Percentiles rank a stretch among this genome's conserved stretches.
These are phyloP conservation scores for Cotesia typhae DNA, from an alignment of 1,140 invertebrate species.

Conservation along the genomic window DNA sequence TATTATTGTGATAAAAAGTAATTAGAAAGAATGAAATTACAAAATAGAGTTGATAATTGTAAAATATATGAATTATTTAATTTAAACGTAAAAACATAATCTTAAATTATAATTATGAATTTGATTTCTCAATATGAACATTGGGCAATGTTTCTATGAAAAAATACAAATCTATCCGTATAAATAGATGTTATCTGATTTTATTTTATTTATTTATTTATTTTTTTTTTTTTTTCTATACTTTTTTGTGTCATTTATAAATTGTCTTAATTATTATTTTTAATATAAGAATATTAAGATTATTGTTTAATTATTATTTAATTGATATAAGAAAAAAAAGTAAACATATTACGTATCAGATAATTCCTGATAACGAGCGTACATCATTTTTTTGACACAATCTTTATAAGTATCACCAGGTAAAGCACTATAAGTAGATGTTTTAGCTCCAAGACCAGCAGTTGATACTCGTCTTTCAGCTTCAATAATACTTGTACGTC, in stretches of 20 bases:
- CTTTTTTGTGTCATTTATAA: too few relatives aligned
- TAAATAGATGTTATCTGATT: not conserved
- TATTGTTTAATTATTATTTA: too few relatives aligned
- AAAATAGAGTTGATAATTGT: too few relatives aligned
- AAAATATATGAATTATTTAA: not conserved
- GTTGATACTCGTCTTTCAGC: slow-evolving; percentile 73
- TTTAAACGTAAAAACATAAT: not conserved
- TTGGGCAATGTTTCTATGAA: slow-evolving; percentile 34
- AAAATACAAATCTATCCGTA: slow-evolving; percentile 13
- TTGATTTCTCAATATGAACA: slow-evolving; percentile 2
- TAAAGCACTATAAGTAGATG: slow-evolving; percentile 76
- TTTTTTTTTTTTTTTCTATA: too few relatives aligned
- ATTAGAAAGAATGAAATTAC: too few relatives aligned
- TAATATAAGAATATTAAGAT: too few relatives aligned
- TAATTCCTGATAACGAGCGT: slow-evolving; percentile 82
- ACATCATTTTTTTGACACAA: slow-evolving; percentile 91
- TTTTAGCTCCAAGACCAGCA: slow-evolving; percentile 79
- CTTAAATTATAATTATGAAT: not conserved
- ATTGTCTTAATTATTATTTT: too few relatives aligned
- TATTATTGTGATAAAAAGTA: too few relatives aligned
- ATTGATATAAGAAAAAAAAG: not conserved
- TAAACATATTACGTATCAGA: slow-evolving; percentile 65
- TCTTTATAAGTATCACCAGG: slow-evolving; percentile 90
- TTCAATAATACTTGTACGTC: slow-evolving; percentile 91
- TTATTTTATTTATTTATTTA: too few relatives aligned